Evolutionary conservation across 2,797 vertebrate genomes (phyloP), one percentile per base, ranked within the genome.

Genomic region (Sebastes hopkinsi): DNA sequence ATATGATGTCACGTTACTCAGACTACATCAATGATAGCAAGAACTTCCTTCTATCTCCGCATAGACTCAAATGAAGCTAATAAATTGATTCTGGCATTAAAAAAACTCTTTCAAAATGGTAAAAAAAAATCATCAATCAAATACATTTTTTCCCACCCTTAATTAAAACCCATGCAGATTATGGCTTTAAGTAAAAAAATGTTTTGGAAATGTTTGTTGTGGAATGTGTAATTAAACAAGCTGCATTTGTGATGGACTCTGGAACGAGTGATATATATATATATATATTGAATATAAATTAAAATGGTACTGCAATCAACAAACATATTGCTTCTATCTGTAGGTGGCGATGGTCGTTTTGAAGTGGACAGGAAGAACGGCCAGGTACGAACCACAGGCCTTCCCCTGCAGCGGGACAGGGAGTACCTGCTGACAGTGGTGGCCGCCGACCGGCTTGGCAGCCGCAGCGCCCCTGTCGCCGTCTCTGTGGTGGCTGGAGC

Each of bases 311-410:
- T 25, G 23, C 9, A 23, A 1, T 69, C 18, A 3, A 11, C 29
- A 16, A 22, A 67, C 29, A n/a, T 2, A 12, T n/a, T 55, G 22
- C 59, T 50, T 65, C 23, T n/a, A 0, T 7, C 42, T 69, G 11
- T 82, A 98, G 97, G 97, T 36, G 97, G 97, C 2, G 97, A 97
- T 9, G 95, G 94, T 2, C 95, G 97, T 64, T 98, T 98, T 78
- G 94, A 97, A 61, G 96, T 98, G 62, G 97, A 97, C 92, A 95
- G 92, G 71, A 96, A 97, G 92, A 95, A 81, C 1, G 97, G 97
- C 9, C 97, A 97, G 68, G 91, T 97, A 30, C 95, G 94, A 75
- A 97, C 96, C 0, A 97, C 97, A 0, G 96, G 96, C 25, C 95
- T 97, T 16, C 96, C 97, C 3, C 83, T 97, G 83, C 90, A 96